Conservation (phyloP, 2,113 vertebrate genomes). For the Calypte anna region DNA sequence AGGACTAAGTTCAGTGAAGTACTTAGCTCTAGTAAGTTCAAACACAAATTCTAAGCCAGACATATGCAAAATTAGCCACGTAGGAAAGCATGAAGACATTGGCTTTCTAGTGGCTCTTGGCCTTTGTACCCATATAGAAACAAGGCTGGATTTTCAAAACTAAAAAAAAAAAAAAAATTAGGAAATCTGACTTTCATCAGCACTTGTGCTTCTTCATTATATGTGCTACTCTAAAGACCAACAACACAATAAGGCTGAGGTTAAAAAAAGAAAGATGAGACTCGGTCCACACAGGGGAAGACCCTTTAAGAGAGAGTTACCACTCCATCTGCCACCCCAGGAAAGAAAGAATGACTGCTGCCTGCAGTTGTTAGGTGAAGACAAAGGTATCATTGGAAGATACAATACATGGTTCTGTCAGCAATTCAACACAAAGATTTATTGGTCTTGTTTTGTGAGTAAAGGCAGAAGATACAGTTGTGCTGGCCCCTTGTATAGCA, state of each 20-base stretch:
- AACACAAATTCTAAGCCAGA: neutral
- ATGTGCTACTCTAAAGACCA: neutral
- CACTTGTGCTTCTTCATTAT: neutral
- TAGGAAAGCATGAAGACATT: neutral
- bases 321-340: neutral
- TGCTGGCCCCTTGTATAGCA: neutral
- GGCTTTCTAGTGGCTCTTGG: neutral
- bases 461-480: neutral
- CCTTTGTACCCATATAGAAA: neutral
- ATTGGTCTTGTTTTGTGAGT: neutral
- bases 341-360: neutral
- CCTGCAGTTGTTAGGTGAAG: neutral
- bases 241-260: neutral
- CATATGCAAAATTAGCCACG: neutral
- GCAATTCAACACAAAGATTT: neutral
- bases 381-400: neutral
- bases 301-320: neutral
- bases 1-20: neutral
- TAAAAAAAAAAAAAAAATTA: neutral
- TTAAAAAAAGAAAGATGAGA: neutral
- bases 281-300: neutral
- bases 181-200: neutral
- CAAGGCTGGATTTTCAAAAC: neutral
- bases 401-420: neutral
- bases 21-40: neutral